Conservation (phyloP, 2,888 invertebrate species). For the Leucoma salicis region DNA sequence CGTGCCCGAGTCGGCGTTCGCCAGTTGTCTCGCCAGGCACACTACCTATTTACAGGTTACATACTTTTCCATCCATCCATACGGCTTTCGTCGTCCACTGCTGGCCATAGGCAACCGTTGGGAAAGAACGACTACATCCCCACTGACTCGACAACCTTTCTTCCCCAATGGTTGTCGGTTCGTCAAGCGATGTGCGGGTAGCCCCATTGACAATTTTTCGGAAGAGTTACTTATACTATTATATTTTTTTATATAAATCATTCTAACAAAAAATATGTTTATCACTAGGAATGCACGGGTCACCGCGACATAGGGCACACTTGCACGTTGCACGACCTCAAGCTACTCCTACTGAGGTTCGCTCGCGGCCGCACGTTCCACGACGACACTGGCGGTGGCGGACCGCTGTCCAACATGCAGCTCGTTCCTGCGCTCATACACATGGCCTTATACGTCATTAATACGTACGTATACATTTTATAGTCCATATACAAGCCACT, state of each 20-base stretch:
- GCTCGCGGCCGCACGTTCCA: slow-evolving; percentile 97
- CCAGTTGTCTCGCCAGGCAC: slow-evolving; percentile 95
- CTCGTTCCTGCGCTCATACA: slow-evolving; percentile 96
- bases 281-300: slow-evolving; percentile 84
- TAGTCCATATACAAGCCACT: no score
- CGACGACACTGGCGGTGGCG: slow-evolving; percentile 98
- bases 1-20: slow-evolving; percentile 95
- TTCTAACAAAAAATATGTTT: no score
- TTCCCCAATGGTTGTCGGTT: no score
- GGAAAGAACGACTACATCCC: no score
- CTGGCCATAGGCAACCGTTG: no score
- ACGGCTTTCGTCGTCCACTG: no score
- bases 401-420: slow-evolving; percentile 98
- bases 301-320: slow-evolving; percentile 90
- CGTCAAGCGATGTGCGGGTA: no score
- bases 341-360: slow-evolving; percentile 93
- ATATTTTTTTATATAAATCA: no score
- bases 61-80: no score
- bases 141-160: no score
- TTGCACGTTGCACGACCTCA: slow-evolving; percentile 95
- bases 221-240: no score
- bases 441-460: slow-evolving; percentile 96
- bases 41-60: slow-evolving; percentile 89
- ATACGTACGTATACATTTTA: slow-evolving; percentile 86
- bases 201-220: no score